phyloP scores from a whole-genome alignment of 1,140 invertebrate species.

The Oncopodura yosiiana region DNA sequence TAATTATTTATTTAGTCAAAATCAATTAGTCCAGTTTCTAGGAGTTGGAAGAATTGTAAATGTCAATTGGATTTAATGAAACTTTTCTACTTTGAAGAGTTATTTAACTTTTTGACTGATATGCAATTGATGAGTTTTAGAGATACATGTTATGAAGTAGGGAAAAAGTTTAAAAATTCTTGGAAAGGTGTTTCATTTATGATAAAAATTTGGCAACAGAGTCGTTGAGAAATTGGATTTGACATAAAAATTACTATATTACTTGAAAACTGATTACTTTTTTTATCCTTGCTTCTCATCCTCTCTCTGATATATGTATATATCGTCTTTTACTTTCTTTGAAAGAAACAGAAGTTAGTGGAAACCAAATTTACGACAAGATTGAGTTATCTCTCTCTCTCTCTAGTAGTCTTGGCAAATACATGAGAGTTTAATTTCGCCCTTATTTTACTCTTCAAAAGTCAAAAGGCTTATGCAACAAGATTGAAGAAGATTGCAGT shows the following conservation, averaged over 20 bases:
- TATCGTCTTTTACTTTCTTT: too few relatives aligned
- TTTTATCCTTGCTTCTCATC: not conserved
- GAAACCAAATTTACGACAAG: conserved; percentile 14
- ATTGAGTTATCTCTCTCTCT: conserved; percentile 9
- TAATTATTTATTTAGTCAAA: too few relatives aligned
- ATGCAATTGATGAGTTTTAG: not conserved
- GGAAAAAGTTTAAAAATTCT: not conserved
- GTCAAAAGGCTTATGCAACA: conserved; percentile 1
- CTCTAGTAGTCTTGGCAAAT: conserved; percentile 3
- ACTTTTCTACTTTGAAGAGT: not conserved
- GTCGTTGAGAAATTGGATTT: not conserved
- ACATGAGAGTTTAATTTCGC: conserved; percentile 12
- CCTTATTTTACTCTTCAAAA: conserved; percentile 8
- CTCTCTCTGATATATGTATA: too few relatives aligned
- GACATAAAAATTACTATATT: conserved; percentile 16
- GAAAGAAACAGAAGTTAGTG: conserved; percentile 1
- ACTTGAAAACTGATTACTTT: conserved; percentile 20
- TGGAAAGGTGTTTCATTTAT: not conserved
- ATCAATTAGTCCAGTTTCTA: too few relatives aligned
- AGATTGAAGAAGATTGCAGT: too few relatives aligned
- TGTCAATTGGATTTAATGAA: not conserved
- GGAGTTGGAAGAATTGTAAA: too few relatives aligned
- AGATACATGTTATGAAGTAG: not conserved
- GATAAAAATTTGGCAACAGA: not conserved
- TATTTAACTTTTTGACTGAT: not conserved